Base-by-base conservation (phyloP, 23 tunicate species). In the Ascidia mentula region DNA sequence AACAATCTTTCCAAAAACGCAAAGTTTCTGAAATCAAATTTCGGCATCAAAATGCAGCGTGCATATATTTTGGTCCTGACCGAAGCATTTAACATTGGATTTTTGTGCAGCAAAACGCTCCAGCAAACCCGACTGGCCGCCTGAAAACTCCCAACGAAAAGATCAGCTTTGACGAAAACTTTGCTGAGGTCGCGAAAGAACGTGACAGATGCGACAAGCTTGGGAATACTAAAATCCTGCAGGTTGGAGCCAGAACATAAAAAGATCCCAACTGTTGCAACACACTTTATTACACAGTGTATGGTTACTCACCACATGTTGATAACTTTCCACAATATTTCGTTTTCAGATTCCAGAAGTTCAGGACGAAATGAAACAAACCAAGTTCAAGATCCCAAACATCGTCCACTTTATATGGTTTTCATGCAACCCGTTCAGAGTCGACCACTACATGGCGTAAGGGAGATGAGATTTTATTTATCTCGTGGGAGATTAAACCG, bases 391-490 rank as follows among this genome's bases (percentile, higher is more conserved):
- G 38, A 39, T 82, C 12, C 89, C 95, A 18, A 90, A 90, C 77
- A 31, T 90, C 59, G 81, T 85, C 5, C 95, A 90, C 86, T 85
- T 85, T 40, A 85, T 90, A 37, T 90, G 89, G 89, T 90, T 90
- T 32, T 46, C 78, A 24, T 85, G 90, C 46, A 69, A 46, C 28
- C 60, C 36, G 36, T 85, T 79, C 69, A 59, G 59, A 26, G 53
- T 85, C 32, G 71, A 79, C 37, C 79, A 88, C 74, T 88, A 65
- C 46, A 76, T 88, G 77, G 53, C 73, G 90, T 86, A 32, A 72
- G 90, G 71, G 65, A 6, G 65, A 26, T 53, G 13, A 20, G 65
- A 53, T 28, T 26, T n/a, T n/a, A n/a, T n/a, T n/a, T n/a, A n/a
- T n/a, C 53, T 42, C 53, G 53, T 42, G 53, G 15, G 15, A n/a